Percentiles rank a stretch among this genome's conserved stretches.
Conservation (phyloP, 2,797 vertebrate species). For the Sandelia bainsii region DNA sequence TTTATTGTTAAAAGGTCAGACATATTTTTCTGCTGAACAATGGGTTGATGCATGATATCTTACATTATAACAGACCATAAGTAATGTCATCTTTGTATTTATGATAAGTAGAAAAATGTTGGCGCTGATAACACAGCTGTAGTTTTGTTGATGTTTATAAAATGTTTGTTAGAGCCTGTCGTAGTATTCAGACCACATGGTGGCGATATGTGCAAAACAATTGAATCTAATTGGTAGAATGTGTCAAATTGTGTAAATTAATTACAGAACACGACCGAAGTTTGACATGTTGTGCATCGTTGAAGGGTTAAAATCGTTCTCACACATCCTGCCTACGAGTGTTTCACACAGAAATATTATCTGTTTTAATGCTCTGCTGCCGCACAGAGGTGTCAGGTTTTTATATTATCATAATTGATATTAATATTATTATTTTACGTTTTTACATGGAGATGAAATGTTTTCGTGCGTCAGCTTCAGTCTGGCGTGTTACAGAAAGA, state of each 20-base stretch:
- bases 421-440: not conserved
- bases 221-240: not conserved
- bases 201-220: conserved; percentile 69
- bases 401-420: too few species aligned
- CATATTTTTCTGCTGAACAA: not conserved
- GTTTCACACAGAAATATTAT: not conserved
- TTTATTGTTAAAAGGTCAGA: not conserved
- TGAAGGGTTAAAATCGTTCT: not conserved
- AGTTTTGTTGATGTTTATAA: not conserved
- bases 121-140: not conserved
- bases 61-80: not conserved
- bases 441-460: not conserved
- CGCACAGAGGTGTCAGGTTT: not conserved
- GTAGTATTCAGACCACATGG: conserved; percentile 60
- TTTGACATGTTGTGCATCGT: conserved; percentile 3
- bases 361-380: not conserved
- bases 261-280: not conserved
- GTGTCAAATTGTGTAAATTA: conserved; percentile 1
- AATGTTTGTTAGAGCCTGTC: too few species aligned
- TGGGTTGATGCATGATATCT: not conserved
- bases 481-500: conserved; percentile 18
- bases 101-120: too few species aligned
- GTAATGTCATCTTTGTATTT: not conserved
- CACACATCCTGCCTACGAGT: fast-evolving
- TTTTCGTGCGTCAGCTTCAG: conserved; percentile 26